Percentiles rank a stretch among this genome's conserved stretches.
Conservation (phyloP, 2,113 vertebrate species). For the Anas platyrhynchos region DNA sequence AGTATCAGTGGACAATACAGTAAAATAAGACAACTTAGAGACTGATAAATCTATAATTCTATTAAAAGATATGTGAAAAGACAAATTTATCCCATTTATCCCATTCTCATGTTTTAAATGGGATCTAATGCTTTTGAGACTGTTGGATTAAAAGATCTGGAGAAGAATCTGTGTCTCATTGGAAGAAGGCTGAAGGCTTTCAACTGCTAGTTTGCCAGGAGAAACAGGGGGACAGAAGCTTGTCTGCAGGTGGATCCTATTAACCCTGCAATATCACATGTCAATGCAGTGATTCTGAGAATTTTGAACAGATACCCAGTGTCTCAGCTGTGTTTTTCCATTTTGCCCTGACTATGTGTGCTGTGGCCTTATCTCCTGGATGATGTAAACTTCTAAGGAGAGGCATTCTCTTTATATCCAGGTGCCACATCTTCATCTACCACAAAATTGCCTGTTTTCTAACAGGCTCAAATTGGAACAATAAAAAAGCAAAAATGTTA, state of each 20-base stretch:
- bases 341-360: not conserved
- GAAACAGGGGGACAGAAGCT: not conserved
- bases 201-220: not conserved
- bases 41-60: not conserved
- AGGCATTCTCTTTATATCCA: not conserved
- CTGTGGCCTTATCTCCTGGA: not conserved
- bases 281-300: constrained; percentile 9
- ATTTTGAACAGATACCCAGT: not conserved
- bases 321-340: constrained; percentile 24
- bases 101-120: not conserved
- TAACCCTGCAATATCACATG: constrained; percentile 47
- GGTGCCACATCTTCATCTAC: not conserved
- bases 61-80: not conserved
- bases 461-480: not conserved
- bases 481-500: not conserved
- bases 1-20: not conserved
- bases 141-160: not conserved
- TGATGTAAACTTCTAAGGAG: not conserved
- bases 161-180: not conserved
- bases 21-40: not conserved
- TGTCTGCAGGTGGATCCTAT: constrained; percentile 62
- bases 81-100: not conserved
- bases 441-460: not conserved
- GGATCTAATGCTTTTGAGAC: not conserved
- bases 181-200: not conserved